Evolutionary conservation across 1,140 invertebrate genomes (phyloP).

Genomic region (Drosophila miranda): DNA sequence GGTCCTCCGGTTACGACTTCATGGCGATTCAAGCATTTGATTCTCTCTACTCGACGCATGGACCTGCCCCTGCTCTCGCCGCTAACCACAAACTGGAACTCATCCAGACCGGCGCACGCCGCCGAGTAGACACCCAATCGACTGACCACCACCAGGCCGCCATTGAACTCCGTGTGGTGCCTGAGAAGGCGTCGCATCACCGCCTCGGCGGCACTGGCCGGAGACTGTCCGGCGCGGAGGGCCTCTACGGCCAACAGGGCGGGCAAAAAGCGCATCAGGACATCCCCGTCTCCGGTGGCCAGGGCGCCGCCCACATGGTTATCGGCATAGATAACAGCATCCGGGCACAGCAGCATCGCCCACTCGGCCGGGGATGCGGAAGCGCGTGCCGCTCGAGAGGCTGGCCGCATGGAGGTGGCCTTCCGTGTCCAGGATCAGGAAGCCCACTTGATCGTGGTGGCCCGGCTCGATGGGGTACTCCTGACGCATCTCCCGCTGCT

Average conservation of each 20-base stretch:
- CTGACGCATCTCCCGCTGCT: slow-evolving; percentile 3
- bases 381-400: slow-evolving; percentile 23
- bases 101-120: slow-evolving; percentile 33
- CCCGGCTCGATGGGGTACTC: slow-evolving; percentile 33
- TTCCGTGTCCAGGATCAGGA: slow-evolving; percentile 19
- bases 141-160: slow-evolving; percentile 33
- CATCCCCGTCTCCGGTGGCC: slow-evolving; percentile 35
- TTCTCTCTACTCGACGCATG: slow-evolving; percentile 15
- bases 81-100: slow-evolving; percentile 47
- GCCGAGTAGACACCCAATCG: slow-evolving; percentile 21
- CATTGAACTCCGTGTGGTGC: slow-evolving; percentile 39
- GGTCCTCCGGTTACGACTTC: slow-evolving; percentile 19
- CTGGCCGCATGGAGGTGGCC: slow-evolving; percentile 34
- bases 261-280: slow-evolving; percentile 36
- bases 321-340: slow-evolving; percentile 40
- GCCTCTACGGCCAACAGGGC: slow-evolving; percentile 37
- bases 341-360: slow-evolving; percentile 42
- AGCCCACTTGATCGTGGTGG: slow-evolving; percentile 36
- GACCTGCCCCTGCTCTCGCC: neutral
- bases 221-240: neutral
- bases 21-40: slow-evolving; percentile 16
- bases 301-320: slow-evolving; percentile 34
- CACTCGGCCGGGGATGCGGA: slow-evolving; percentile 25
- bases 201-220: slow-evolving; percentile 1
- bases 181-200: slow-evolving; percentile 30